Base-by-base conservation (phyloP, 1,140 invertebrate genomes). In the Anastrepha obliqua region DNA sequence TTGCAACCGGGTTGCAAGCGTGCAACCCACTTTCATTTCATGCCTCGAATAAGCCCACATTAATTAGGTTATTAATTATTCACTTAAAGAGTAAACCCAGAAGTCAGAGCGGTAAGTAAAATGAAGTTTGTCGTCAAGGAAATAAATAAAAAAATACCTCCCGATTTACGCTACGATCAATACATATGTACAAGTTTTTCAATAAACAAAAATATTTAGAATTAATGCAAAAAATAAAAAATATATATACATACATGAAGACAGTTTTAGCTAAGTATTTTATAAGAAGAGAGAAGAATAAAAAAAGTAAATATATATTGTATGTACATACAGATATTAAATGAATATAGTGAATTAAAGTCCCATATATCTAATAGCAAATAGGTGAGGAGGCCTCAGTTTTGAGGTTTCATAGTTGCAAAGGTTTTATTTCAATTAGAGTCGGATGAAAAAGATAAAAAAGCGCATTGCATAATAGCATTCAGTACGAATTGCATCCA, bases 151-250 rank as follows among this genome's bases (percentile, higher is more conserved):
- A 67, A 55, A 81, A 81, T 81, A 81, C 74, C 74, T 81, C 74
- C 74, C 74, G 44, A 81, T 81, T 81, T 81, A 81, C 44, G 74
- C 74, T 81, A 81, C 47, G 74, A 81, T 55, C 74, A 81, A 81
- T 51, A 81, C 74, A 81, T 55, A 81, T 55, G 74, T 81, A 81
- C 74, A 81, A 81, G 47, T 81, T 81, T 81, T 81, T 81, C 67
- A 81, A 81, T 20, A 55, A 55, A 55, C 55, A 81, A 51, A 17
- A 51, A 55, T 55, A 81, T 81, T 81, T 81, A 81, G n/a, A 55
- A 47, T 62, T 62, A 51, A 81, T 81, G 20, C 17, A 81, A 74
- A 44, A 11, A 13, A 62, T n/a, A 47, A 44, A 47, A n/a, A 74
- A 74, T 51, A 55, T 55, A 55, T 55, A 81, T 81, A 81, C 17